Evolutionary conservation across 2,797 vertebrate genomes (phyloP).

Genomic region (Gallinago solitaria): DNA sequence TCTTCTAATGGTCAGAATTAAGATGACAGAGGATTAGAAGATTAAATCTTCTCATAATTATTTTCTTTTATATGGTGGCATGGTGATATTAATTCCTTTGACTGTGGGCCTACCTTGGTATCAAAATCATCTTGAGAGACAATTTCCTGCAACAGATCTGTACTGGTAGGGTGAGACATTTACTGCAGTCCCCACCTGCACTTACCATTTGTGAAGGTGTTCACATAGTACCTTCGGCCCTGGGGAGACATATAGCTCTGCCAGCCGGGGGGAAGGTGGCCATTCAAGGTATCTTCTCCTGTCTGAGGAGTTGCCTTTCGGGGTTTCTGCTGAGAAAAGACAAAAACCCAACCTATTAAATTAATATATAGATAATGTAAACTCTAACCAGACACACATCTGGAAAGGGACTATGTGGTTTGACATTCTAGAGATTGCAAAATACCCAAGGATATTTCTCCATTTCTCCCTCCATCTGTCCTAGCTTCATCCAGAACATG

Average conservation of each 20-base stretch:
- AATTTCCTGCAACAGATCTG: background rate
- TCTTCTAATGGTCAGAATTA: background rate
- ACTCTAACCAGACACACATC: background rate
- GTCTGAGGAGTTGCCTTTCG: slow-evolving; percentile 85
- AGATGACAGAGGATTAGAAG: background rate
- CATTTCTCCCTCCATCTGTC: background rate
- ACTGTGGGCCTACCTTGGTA: background rate
- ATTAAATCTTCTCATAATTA: background rate
- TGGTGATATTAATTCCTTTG: background rate
- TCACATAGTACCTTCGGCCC: slow-evolving; percentile 94
- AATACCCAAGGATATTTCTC: background rate
- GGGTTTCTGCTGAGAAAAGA: slow-evolving; percentile 83
- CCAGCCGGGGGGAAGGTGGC: slow-evolving; percentile 90
- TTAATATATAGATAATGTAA: background rate
- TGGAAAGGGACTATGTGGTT: background rate
- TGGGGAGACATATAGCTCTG: slow-evolving; percentile 96
- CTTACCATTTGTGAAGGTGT: slow-evolving; percentile 94
- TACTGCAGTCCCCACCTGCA: background rate
- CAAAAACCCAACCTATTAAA: background rate
- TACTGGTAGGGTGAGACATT: background rate
- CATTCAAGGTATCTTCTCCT: slow-evolving; percentile 82
- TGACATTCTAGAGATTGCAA: background rate
- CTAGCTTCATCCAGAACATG: background rate
- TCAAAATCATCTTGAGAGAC: background rate
- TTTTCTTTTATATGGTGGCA: background rate